Evolutionary conservation across 2,888 invertebrate genomes (phyloP), one percentile per base, ranked within the genome.

Genomic region (Parnassius glacialis): DNA sequence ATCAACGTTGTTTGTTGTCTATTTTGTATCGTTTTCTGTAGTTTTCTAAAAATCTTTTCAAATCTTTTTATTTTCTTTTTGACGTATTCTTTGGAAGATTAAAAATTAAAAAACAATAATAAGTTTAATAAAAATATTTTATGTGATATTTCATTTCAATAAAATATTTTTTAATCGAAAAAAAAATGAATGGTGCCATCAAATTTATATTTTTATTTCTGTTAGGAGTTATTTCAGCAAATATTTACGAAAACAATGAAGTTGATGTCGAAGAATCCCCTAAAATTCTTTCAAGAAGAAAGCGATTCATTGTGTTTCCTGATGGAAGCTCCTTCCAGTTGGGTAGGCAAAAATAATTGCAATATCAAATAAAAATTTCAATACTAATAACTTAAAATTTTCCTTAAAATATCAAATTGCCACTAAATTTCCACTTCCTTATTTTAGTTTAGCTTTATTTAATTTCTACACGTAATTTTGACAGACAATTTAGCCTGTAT

Each of bases 271-370:
- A 45, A 41, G 12, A 51, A 48, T 25, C 55, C 13, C 54, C 65
- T 47, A 70, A 64, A 66, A 64, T 71, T 57, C 67, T 93, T 61
- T 92, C 93, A 3, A 85, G 93, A 68, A 83, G 82, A 64, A 93
- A 92, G 73, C 84, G 93, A 65, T 93, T 93, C 73, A 71, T 94
- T 57, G 81, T 93, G 66, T 93, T 93, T 76, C 92, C 93, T 1
- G 92, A 93, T 82, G 93, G 94, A 59, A 93, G 93, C 71, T 93
- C 93, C 16, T 76, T 94, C 52, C 93, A 94, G 80, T 84, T 94
- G 66, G 92, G 93, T 93, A 74, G 83, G 90, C 5, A 13, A 13
- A 62, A 57, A 55, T 48, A 20, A 12, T 13, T 51, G 52, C 10
- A 9, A 25, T 54, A 12, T 47, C 20, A 13, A 20, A 16, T 16